Base-by-base conservation (phyloP, 2,888 invertebrate genomes). In the Nudaria mundana region DNA sequence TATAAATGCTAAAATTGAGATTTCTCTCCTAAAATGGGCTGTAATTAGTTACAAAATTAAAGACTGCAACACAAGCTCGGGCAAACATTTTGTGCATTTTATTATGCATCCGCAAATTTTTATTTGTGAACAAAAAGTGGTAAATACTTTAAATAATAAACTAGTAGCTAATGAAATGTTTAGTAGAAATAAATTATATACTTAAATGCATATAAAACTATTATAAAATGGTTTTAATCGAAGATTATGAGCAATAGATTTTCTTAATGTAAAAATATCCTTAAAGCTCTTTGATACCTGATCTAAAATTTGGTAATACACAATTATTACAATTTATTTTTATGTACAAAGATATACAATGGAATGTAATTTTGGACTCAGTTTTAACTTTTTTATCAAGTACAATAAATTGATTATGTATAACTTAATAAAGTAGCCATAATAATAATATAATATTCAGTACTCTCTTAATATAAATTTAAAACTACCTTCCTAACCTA, bases 301-400 rank as follows among this genome's bases (percentile, higher is more conserved):
- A 74, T 74, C 67, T 73, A 71, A 45, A 63, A 62, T 59, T 63
- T 68, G 60, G 63, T 66, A 64, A 56, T 66, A 66, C 52, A 60
- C 48, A 58, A 57, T 50, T 57, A 56, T 54, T 59, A 63, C 52
- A 61, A 56, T 52, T 63, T 61, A 60, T 58, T 60, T n/a, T n/a
- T 84, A 84, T 82, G 63, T 83, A 86, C 81, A 83, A 71, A 70
- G 64, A 77, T 78, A 75, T 74, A 81, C 75, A 80, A 69, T 85
- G 87, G 87, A 87, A 87, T 87, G 87, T 86, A 75, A 76, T 77
- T n/a, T 78, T 87, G 82, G 86, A 87, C 87, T 80, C 68, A 61
- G 58, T 69, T 61, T 72, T 76, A 72, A 82, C 75, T 71, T 68
- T n/a, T 71, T 71, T 64, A 71, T 72, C 64, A 74, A 76, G 70